Evolutionary conservation across 2,888 invertebrate genomes (phyloP), one percentile per base, ranked within the genome.

Genomic region (Drosophila barbarae): DNA sequence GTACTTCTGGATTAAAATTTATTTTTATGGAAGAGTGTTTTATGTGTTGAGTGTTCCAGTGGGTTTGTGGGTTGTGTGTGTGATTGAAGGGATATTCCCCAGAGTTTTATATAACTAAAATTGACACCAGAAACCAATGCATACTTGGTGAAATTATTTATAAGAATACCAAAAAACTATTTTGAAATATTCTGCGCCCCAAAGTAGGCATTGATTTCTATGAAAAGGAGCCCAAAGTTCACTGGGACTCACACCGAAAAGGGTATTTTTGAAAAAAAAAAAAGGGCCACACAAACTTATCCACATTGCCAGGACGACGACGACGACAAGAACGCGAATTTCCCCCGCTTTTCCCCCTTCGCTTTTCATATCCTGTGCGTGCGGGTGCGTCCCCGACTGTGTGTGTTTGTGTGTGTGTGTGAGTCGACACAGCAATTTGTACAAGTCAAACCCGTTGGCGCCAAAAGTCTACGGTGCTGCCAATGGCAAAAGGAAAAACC

Each of bases 361-460:
- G 9, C 57, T 58, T 56, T 38, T 39, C 26, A 49, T 21, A 41
- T 53, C 53, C 71, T 65, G 58, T 80, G 80, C 82, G 80, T 80
- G 84, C 82, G 76, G 77, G 77, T 79, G 80, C 80, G 74, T 76
- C 60, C 58, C 10, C 52, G 38, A 38, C 7, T 70, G 46, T 42
- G 39, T 23, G 44, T 56, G 47, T 54, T 36, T 58, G 23, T 54
- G 41, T 58, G 23, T 54, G 41, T 64, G n/a, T 60, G 63, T 63
- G 61, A 69, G 69, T 73, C 84, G 78, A 73, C 77, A 84, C 76
- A 82, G 80, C 84, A 82, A 87, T 87, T 87, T 87, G 81, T 87
- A 85, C 83, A 86, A 87, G 85, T 87, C 88, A 87, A 87, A 80
- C 73, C 76, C 72, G 75, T 80, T 87, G 87, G 87, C 87, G 87